Conservation (phyloP, 1,140 invertebrate species). For the Himalopsyche phryganea region DNA sequence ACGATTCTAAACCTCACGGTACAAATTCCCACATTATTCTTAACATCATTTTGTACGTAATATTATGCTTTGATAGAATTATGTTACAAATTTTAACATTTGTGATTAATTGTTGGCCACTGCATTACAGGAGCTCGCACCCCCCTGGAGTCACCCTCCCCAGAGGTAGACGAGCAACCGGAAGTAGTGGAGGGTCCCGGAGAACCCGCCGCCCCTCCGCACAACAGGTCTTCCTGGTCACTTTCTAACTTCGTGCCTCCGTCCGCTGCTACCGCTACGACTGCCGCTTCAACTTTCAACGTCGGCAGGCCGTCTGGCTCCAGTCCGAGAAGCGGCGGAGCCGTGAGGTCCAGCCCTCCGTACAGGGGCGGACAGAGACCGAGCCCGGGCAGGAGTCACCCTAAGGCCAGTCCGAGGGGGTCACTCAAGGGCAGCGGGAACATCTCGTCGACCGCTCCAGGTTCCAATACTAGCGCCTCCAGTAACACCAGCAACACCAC, state of each 20-base stretch:
- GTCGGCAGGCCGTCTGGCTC: neutral
- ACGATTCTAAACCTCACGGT: conserved; percentile 36
- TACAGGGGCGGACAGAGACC: neutral
- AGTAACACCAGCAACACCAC: conserved; percentile 15
- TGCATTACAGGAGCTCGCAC: conserved; percentile 5
- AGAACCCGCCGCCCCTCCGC: conserved; percentile 30
- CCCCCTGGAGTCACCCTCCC: conserved; percentile 20
- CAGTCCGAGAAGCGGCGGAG: conserved; percentile 16
- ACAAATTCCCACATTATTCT: neutral
- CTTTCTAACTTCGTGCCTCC: conserved; percentile 47
- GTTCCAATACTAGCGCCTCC: conserved; percentile 15
- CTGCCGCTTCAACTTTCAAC: neutral
- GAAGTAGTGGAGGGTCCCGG: conserved; percentile 37
- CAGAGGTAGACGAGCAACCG: conserved; percentile 29
- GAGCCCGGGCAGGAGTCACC: conserved; percentile 3
- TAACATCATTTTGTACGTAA: too few species aligned
- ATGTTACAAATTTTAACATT: too few species aligned
- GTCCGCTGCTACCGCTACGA: conserved; percentile 27
- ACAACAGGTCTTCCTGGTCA: conserved; percentile 42
- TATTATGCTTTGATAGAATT: too few species aligned
- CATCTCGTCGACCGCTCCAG: conserved; percentile 21
- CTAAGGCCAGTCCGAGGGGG: conserved; percentile 11
- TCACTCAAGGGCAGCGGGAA: neutral
- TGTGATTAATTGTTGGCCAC: neutral
- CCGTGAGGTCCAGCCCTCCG: neutral